Conservation (phyloP, 2,113 vertebrate genomes). For the Microtus montanus region DNA sequence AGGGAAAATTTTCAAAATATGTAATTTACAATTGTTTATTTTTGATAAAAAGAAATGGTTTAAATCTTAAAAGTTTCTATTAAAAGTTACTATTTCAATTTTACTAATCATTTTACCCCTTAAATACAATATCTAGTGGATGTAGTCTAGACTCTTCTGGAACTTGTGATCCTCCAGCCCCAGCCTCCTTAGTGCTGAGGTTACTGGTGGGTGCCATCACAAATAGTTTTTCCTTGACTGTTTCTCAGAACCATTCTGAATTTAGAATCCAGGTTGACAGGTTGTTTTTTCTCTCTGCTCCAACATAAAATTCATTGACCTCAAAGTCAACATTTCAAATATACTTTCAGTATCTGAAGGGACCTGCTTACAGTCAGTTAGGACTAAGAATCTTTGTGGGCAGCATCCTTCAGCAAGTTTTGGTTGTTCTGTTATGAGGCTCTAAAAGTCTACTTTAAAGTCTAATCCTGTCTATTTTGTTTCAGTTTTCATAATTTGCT, state of each 20-base stretch:
- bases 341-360: neutral
- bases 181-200: neutral
- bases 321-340: neutral
- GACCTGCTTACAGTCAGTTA: neutral
- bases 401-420: neutral
- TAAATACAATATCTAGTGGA: neutral
- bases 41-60: neutral
- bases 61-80: neutral
- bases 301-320: neutral
- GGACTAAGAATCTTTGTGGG: neutral
- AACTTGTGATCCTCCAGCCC: too few relatives aligned
- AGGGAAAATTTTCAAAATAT: neutral
- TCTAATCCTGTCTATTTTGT: neutral
- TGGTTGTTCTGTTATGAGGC: neutral
- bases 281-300: neutral
- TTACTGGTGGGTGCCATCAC: neutral
- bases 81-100: neutral
- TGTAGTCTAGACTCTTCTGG: neutral
- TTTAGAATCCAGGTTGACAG: neutral
- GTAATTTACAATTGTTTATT: neutral
- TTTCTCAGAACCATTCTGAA: neutral
- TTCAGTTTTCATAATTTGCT: constrained; percentile 18
- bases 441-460: neutral
- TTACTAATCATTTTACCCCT: neutral
- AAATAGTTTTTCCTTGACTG: neutral